These are phyloP conservation scores for Drosophila hydei DNA, from an alignment of 1,140 invertebrate genomes.

Conservation along the genomic window DNA sequence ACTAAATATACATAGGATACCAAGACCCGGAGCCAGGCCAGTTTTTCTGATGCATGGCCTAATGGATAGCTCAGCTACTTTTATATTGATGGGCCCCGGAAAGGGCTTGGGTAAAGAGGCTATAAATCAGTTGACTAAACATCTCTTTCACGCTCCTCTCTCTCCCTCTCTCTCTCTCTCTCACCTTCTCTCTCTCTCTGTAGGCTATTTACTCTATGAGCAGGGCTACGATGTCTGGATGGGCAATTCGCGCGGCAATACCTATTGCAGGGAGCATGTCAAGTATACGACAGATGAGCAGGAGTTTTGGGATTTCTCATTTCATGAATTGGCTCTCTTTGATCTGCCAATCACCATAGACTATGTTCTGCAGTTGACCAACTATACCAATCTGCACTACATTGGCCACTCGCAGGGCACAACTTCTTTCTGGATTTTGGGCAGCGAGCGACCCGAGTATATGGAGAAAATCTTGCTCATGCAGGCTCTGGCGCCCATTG, in stretches of 20 bases:
- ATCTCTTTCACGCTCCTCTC: background rate
- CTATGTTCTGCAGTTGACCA: conserved; percentile 85
- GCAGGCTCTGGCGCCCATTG: conserved; percentile 87
- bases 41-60: conserved; percentile 88
- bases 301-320: conserved; percentile 85
- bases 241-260: conserved; percentile 81
- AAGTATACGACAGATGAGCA: conserved; percentile 75
- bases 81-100: conserved; percentile 87
- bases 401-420: conserved; percentile 89
- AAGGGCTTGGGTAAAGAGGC: conserved; percentile 86
- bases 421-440: conserved; percentile 87
- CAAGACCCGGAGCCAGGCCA: conserved; percentile 75
- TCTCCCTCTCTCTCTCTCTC: background rate
- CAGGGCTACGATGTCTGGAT: conserved; percentile 90
- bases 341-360: conserved; percentile 87
- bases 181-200: background rate
- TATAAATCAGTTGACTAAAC: background rate
- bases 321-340: conserved; percentile 87
- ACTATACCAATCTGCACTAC: conserved; percentile 85
- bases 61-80: conserved; percentile 85
- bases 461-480: conserved; percentile 86
- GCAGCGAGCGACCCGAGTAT: conserved; percentile 87
- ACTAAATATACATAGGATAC: conserved; percentile 88
- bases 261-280: conserved; percentile 67
- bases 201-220: conserved; percentile 85